These are phyloP conservation scores for Pristionchus maxplancki DNA, from an alignment of 2,888 invertebrate genomes.

Conservation along the genomic window DNA sequence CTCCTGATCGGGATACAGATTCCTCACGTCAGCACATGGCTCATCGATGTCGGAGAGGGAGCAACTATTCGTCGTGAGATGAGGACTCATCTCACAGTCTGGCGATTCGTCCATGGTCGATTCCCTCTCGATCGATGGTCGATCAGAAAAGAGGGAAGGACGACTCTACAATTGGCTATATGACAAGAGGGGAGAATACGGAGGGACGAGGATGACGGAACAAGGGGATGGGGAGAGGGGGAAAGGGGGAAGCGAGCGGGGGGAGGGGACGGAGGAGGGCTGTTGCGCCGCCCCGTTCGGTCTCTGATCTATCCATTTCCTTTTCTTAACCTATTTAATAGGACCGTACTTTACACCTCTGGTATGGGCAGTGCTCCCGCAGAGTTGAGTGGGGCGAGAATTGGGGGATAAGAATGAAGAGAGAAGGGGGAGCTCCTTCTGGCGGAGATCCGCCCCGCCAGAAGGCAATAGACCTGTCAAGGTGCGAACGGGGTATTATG, in stretches of 20 bases:
- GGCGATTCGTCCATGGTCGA: neutral
- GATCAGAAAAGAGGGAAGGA: neutral
- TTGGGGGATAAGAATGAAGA: neutral
- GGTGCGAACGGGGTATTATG: neutral
- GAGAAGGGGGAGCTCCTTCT: neutral
- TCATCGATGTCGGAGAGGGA: too few relatives aligned
- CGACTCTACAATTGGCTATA: slow-evolving; percentile 4
- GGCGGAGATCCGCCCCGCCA: neutral
- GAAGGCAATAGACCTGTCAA: neutral
- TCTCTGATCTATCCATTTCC: neutral
- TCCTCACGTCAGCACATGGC: too few relatives aligned
- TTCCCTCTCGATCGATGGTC: neutral
- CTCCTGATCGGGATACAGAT: too few relatives aligned
- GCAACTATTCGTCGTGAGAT: too few relatives aligned
- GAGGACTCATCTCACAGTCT: neutral
- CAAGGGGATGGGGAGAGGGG: slow-evolving; percentile 2
- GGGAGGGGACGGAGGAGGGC: neutral
- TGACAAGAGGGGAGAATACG: neutral
- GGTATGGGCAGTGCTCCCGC: neutral
- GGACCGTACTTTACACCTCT: neutral
- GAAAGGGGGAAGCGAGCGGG: neutral
- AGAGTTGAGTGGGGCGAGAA: neutral
- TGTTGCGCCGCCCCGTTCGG: neutral
- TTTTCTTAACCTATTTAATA: neutral
- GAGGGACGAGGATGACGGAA: neutral